A percentile compares a stretch with the other conserved stretches of the same genome.
Evolutionary conservation across 37 sponge, comb jelly and placozoan genomes (phyloP).

Genomic region (Halisarca cf. caerulea): DNA sequence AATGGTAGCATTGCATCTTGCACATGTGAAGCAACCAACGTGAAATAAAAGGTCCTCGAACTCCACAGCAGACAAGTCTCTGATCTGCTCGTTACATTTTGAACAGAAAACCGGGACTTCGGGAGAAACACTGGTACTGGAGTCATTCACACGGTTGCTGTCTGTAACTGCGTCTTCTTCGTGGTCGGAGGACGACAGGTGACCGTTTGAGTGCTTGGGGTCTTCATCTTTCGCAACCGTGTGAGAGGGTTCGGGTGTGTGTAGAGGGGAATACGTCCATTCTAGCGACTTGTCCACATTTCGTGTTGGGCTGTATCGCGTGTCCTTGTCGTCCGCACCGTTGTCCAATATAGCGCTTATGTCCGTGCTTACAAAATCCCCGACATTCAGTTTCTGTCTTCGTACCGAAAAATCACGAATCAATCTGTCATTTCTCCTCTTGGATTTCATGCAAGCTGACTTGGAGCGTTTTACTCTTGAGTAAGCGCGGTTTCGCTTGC

Average conservation of each 20-base stretch:
- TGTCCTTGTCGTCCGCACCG: too few relatives aligned
- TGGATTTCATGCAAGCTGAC: background rate
- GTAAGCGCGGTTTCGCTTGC: background rate
- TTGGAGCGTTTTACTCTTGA: background rate
- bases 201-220: too few relatives aligned
- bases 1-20: conserved; percentile 18
- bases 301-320: background rate
- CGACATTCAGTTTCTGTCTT: background rate
- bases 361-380: too few relatives aligned
- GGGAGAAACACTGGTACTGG: background rate
- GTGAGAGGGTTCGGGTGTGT: too few relatives aligned
- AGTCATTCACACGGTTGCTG: background rate
- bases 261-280: too few relatives aligned
- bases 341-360: too few relatives aligned
- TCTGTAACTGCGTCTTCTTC: background rate
- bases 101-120: background rate
- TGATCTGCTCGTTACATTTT: background rate
- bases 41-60: conserved; percentile 41
- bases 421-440: background rate
- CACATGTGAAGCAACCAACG: conserved; percentile 53
- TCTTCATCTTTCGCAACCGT: too few relatives aligned
- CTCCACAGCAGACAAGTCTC: conserved; percentile 15
- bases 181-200: too few relatives aligned
- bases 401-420: background rate
- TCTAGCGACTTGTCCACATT: background rate